A percentile compares a stretch with the other conserved stretches of the same genome.
phyloP scores from a whole-genome alignment of 2,113 vertebrate species.

The Lonchura striata region DNA sequence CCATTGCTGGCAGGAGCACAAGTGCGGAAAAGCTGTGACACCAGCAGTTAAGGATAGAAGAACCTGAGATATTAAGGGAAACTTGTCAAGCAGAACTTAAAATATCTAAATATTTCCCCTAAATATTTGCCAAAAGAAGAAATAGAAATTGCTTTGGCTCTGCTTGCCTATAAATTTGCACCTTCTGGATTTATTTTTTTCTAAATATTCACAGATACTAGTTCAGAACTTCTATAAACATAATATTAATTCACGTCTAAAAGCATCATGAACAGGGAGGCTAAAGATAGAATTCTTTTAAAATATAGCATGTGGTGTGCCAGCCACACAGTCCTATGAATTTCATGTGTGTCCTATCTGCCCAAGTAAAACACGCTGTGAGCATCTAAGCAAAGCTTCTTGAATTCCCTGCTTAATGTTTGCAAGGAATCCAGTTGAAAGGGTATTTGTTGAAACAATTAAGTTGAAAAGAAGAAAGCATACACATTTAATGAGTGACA shows the following conservation, averaged over 20 bases:
- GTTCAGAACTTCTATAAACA: slow-evolving; percentile 39
- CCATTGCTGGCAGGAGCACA: neutral
- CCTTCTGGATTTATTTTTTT: slow-evolving; percentile 44
- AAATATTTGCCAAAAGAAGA: neutral
- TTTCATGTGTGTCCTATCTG: slow-evolving; percentile 41
- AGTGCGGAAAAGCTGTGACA: slow-evolving; percentile 14
- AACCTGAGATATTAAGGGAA: slow-evolving; percentile 9
- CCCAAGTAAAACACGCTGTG: slow-evolving; percentile 35
- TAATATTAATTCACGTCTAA: slow-evolving; percentile 14
- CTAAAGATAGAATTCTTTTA: slow-evolving; percentile 15
- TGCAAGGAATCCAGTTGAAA: neutral
- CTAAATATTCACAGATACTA: slow-evolving; percentile 10
- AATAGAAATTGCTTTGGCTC: slow-evolving; percentile 31
- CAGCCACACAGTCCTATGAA: neutral
- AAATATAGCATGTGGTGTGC: slow-evolving; percentile 12
- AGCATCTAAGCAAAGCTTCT: slow-evolving; percentile 19
- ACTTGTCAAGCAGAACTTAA: slow-evolving; percentile 28
- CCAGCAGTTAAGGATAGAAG: slow-evolving; percentile 8
- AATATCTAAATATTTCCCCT: slow-evolving; percentile 44
- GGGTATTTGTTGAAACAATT: neutral
- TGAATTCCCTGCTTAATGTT: neutral
- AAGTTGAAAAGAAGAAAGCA: neutral
- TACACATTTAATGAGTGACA: neutral
- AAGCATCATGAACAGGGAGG: neutral
- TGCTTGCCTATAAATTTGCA: slow-evolving; percentile 2